Conservation (phyloP, 2,888 invertebrate species). For the Andrena fulva region DNA sequence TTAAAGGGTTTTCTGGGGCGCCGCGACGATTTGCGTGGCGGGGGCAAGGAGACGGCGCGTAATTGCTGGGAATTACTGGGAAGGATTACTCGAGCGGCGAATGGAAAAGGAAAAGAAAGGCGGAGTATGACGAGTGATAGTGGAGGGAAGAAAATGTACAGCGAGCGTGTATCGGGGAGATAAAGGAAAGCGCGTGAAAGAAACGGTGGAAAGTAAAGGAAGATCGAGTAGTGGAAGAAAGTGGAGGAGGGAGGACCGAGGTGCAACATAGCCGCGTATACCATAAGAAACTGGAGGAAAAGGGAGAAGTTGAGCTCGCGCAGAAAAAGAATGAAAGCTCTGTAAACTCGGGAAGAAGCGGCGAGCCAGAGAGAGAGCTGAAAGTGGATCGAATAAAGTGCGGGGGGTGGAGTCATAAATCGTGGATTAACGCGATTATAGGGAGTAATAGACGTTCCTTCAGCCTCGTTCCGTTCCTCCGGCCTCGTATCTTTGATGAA, state of each 20-base stretch:
- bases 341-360: not conserved
- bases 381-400: not conserved
- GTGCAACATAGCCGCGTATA: no score
- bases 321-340: not conserved
- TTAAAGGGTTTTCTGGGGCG: not conserved
- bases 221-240: not conserved
- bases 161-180: no score
- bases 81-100: not conserved
- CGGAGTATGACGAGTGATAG: not conserved
- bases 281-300: not conserved
- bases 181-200: no score
- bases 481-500: not conserved
- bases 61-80: not conserved
- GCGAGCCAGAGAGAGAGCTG: no score
- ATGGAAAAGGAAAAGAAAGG: not conserved
- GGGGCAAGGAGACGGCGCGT: not conserved
- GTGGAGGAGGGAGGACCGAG: no score
- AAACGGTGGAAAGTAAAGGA: not conserved
- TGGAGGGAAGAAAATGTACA: no score
- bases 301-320: not conserved
- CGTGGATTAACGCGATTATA: constrained; percentile 3
- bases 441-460: constrained; percentile 4
- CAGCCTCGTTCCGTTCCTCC: not conserved
- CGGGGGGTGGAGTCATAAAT: not conserved
- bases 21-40: not conserved